Percentiles rank a stretch among this genome's conserved stretches.
Conservation (phyloP, 2,113 vertebrate species). For the Chlamydotis undulata region DNA sequence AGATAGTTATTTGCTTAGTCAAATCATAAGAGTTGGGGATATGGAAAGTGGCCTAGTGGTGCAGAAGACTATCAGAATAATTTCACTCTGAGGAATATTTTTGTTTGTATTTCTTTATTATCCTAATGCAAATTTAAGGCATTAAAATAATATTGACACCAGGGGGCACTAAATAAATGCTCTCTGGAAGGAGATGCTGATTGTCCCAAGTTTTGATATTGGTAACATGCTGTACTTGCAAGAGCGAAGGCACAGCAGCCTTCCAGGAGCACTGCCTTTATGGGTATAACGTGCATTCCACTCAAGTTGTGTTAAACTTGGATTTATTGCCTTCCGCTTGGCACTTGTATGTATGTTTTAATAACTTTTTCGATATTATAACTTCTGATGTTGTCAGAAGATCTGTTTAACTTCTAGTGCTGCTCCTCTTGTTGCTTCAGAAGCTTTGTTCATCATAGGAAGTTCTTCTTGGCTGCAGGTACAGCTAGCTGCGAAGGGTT, state of each 20-base stretch:
- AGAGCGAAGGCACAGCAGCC: neutral
- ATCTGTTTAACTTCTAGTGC: neutral
- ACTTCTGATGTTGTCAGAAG: neutral
- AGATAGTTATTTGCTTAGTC: neutral
- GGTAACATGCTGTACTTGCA: neutral
- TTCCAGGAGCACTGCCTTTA: neutral
- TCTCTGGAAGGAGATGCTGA: neutral
- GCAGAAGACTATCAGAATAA: neutral
- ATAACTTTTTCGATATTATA: neutral
- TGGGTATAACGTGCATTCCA: rapidly evolving
- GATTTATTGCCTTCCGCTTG: neutral
- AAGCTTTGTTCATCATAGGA: neutral
- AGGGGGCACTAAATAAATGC: neutral
- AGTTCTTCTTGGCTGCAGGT: neutral
- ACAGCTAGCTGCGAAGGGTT: neutral
- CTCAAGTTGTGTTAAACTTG: neutral
- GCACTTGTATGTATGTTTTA: neutral
- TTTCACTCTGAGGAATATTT: neutral
- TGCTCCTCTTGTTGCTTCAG: neutral
- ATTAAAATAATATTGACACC: neutral
- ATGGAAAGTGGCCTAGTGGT: neutral
- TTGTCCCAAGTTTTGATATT: neutral
- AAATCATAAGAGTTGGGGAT: neutral
- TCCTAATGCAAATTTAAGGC: neutral
- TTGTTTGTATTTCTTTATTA: neutral